phyloP scores from a whole-genome alignment of 2,888 invertebrate species.

The Luperina nickerlii region DNA sequence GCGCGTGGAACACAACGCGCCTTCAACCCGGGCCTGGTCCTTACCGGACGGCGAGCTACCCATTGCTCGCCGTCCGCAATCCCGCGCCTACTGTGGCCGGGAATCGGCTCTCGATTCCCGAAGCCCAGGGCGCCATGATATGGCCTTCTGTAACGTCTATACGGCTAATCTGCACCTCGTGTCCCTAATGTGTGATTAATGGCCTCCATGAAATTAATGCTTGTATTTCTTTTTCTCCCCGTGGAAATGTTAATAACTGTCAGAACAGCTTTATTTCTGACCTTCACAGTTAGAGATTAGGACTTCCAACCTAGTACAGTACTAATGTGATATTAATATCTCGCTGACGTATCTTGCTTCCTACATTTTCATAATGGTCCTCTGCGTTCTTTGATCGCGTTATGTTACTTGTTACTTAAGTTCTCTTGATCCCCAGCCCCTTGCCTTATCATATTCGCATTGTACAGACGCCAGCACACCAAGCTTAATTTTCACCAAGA shows the following conservation, averaged over 20 bases:
- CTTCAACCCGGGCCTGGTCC: too few species aligned
- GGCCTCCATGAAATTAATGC: background rate
- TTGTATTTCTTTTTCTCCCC: background rate
- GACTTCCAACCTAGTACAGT: background rate
- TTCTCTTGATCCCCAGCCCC: background rate
- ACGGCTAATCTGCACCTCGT: background rate
- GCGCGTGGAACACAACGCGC: too few species aligned
- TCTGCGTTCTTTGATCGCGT: constrained; percentile 15
- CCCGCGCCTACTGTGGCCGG: too few species aligned
- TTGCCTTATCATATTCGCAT: constrained; percentile 37
- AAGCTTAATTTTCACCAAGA: too few species aligned
- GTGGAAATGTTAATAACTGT: background rate
- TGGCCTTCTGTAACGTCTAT: background rate
- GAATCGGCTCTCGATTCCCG: too few species aligned
- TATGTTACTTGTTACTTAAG: constrained; percentile 7
- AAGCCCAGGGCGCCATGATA: background rate
- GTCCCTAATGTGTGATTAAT: background rate
- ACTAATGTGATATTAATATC: constrained; percentile 37
- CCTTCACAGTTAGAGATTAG: background rate
- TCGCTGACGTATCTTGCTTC: constrained; percentile 12
- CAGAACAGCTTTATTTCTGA: background rate
- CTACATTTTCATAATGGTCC: constrained; percentile 33
- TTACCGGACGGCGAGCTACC: too few species aligned
- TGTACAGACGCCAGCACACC: constrained; percentile 5
- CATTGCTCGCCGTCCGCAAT: too few species aligned